Evolutionary conservation across 2,113 vertebrate species (phyloP).

Genomic region (Micromys minutus): DNA sequence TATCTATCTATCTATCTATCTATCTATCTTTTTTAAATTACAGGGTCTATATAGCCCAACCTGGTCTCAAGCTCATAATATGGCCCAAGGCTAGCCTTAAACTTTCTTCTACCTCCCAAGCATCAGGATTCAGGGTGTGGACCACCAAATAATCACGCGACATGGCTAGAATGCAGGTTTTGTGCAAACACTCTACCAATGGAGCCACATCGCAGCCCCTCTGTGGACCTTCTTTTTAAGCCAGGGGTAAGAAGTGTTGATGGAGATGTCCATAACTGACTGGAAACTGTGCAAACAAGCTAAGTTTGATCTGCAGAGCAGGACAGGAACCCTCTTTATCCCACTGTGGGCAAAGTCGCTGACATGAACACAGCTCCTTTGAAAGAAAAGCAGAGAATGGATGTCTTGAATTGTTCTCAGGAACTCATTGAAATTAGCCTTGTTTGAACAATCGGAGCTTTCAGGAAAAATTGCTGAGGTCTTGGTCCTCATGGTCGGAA

Average conservation of each 20-base stretch:
- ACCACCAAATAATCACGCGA: not conserved
- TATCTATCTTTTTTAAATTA: not conserved
- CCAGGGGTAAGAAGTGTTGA: not conserved
- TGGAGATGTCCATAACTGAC: not conserved
- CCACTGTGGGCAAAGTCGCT: not conserved
- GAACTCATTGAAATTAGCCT: constrained; percentile 40
- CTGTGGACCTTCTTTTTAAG: not conserved
- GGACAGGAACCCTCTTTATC: not conserved
- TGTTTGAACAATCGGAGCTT: not conserved
- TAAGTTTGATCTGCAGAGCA: not conserved
- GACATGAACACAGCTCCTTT: not conserved
- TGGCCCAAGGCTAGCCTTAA: not conserved
- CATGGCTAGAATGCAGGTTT: not conserved
- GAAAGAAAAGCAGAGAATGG: constrained; percentile 19
- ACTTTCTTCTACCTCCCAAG: not conserved
- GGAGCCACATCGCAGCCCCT: not conserved
- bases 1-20: not conserved
- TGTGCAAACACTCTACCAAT: not conserved
- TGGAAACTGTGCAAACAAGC: constrained; percentile 22
- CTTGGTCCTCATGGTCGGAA: not conserved
- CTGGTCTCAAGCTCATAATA: too few species aligned
- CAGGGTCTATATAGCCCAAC: not conserved
- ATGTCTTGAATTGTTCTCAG: constrained; percentile 35
- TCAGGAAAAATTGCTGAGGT: not conserved
- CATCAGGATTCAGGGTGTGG: not conserved